Percentiles rank a stretch among this genome's conserved stretches.
Conservation (phyloP, 2,113 vertebrate species). For the Labeo rohita region DNA sequence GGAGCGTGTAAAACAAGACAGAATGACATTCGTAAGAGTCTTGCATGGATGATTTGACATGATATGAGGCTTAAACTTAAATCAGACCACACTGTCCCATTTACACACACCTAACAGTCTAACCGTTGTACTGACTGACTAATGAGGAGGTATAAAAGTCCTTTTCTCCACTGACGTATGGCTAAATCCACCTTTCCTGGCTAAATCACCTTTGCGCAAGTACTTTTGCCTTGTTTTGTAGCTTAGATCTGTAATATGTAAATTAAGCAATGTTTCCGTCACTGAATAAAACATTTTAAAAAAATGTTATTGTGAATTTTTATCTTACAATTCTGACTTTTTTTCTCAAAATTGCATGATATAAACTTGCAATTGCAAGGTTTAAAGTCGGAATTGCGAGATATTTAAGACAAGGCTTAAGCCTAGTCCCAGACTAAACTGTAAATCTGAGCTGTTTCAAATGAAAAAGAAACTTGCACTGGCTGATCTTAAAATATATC, state of each 20-base stretch:
- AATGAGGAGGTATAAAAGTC: neutral
- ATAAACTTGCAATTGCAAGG: no score
- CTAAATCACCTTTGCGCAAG: neutral
- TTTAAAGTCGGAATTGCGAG: no score
- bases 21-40: constrained; percentile 27
- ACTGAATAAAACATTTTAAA: no score
- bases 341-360: no score
- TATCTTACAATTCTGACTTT: no score
- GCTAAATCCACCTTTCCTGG: neutral
- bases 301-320: no score
- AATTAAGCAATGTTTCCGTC: no score
- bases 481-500: no score
- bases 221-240: neutral
- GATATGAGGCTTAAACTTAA: constrained; percentile 47
- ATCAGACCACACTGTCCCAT: constrained; percentile 25
- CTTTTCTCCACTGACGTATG: neutral
- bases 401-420: no score
- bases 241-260: neutral
- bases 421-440: no score
- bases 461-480: no score
- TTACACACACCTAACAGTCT: constrained; percentile 39
- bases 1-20: neutral
- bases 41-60: constrained; percentile 26
- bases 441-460: no score
- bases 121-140: neutral